These are phyloP conservation scores for Leucania comma DNA, from an alignment of 2,888 invertebrate genomes.

Conservation along the genomic window DNA sequence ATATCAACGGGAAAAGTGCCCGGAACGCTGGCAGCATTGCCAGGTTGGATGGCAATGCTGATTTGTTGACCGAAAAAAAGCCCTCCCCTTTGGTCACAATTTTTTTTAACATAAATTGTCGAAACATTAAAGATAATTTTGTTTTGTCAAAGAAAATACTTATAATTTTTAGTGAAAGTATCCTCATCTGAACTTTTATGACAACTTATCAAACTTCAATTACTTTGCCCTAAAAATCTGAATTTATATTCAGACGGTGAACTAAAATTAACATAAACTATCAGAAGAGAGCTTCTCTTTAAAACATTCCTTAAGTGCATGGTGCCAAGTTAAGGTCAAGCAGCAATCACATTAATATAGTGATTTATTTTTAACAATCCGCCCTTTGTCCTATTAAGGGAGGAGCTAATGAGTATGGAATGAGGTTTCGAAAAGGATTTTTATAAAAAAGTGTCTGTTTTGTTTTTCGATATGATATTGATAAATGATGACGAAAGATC, in stretches of 20 bases:
- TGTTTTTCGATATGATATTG: constrained; percentile 36
- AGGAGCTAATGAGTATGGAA: constrained; percentile 67
- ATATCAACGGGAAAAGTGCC: too few relatives aligned
- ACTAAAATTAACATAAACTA: constrained; percentile 36
- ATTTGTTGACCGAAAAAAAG: too few relatives aligned
- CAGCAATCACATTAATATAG: constrained; percentile 76
- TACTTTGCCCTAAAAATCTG: constrained; percentile 39
- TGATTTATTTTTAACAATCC: constrained; percentile 80
- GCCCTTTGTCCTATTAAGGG: constrained; percentile 78
- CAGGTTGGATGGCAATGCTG: too few relatives aligned
- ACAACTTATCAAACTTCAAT: constrained; percentile 32
- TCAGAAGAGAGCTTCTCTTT: constrained; percentile 70
- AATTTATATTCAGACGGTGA: constrained; percentile 40
- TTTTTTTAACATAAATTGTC: too few relatives aligned
- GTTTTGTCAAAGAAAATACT: constrained; percentile 5
- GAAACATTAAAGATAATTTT: background rate
- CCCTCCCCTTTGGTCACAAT: too few relatives aligned
- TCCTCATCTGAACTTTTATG: constrained; percentile 19
- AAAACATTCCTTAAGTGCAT: constrained; percentile 72
- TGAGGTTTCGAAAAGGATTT: constrained; percentile 53
- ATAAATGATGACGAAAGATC: constrained; percentile 36
- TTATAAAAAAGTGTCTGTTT: constrained; percentile 31
- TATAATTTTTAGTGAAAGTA: constrained; percentile 22
- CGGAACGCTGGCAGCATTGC: too few relatives aligned
- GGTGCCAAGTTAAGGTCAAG: constrained; percentile 72